Evolutionary conservation across 2,797 vertebrate species (phyloP), one percentile per base, ranked within the genome.

Genomic region (Eleutherodactylus coqui): DNA sequence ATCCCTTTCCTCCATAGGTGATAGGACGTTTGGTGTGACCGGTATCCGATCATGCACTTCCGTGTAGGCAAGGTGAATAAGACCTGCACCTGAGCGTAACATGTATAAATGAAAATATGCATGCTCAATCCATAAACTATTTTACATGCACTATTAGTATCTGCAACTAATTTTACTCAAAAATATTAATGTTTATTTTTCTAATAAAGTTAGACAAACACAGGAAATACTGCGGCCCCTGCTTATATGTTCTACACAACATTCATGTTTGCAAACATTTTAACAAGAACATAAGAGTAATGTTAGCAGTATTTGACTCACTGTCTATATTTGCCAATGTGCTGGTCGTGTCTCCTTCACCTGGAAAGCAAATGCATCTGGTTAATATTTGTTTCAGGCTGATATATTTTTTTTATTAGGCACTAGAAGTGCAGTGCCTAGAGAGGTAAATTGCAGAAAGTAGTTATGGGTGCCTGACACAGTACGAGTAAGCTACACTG

Each of bases 291-390:
- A 70, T 64, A 19, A 53, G 7, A 32, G 3, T 49, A 49, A 32
- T 17, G 7, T 53, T 34, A 43, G 14, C 29, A 17, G 29, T 34
- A 19, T 27, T 19, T 79, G 51, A 29, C 24, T 47, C 91, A 95
- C 95, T 91, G 67, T 95, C 94, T 70, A 93, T 89, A 72, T 77
- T 93, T 79, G 89, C 89, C 83, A 94, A 92, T 49, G 91, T 90
- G 79, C 94, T 92, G 67, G 92, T 93, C 69, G 93, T 92, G 88
- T 95, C 95, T 38, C 93, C 93, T 91, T 94, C 93, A 92, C 95
- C 95, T 95, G 89, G 4, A 91, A 75, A 70, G 69, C 0, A 79
- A 60, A 27, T 36, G 24, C 64, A 79, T 79, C 2, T 29, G 29
- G 10, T 36, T 77, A 55, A 38, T 47, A 10, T 49, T 32, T 1